These are phyloP conservation scores for Neofelis nebulosa DNA, from an alignment of 2,113 vertebrate species.

Conservation along the genomic window DNA sequence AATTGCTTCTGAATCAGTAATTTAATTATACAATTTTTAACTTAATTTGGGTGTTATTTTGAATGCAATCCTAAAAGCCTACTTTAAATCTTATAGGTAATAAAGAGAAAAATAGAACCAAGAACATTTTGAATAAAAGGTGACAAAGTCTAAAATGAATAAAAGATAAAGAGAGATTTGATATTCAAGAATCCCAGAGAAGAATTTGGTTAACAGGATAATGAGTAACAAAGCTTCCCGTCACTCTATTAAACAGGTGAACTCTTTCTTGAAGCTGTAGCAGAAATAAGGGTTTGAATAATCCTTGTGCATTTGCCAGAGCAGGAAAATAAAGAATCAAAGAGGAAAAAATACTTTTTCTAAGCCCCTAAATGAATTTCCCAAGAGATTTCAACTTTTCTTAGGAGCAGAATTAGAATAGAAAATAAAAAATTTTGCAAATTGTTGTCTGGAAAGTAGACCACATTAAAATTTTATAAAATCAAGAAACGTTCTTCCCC, in stretches of 20 bases:
- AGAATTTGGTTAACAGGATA: background rate
- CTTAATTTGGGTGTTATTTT: background rate
- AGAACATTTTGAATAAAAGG: background rate
- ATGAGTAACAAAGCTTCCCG: background rate
- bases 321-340: background rate
- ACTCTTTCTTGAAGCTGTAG: background rate
- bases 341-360: background rate
- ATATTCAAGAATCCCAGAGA: background rate
- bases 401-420: background rate
- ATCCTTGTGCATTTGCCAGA: background rate
- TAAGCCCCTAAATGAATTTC: background rate
- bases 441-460: background rate
- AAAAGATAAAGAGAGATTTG: background rate
- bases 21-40: background rate
- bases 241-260: background rate
- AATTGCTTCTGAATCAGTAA: background rate
- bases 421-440: background rate
- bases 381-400: background rate
- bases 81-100: background rate
- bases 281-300: constrained; percentile 24
- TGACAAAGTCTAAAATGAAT: background rate
- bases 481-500: background rate
- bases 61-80: background rate
- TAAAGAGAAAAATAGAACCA: background rate
- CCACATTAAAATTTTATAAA: background rate